Evolutionary conservation across 2,797 vertebrate species (phyloP).

Genomic region (Phalanger gymnotis): DNA sequence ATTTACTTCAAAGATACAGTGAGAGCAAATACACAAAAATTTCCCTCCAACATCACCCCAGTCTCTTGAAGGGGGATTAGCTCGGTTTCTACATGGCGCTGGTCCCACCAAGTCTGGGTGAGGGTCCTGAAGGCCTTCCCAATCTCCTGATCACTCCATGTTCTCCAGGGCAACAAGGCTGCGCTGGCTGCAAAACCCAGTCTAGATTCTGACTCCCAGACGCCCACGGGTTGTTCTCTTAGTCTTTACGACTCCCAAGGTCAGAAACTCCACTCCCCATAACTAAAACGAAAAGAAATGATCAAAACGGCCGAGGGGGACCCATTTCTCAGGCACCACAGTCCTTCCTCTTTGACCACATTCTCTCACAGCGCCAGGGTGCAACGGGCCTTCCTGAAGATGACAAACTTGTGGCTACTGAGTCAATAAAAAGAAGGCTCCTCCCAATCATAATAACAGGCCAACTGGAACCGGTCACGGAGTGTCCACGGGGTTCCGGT

Average conservation of each 20-base stretch:
- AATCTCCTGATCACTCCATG: neutral
- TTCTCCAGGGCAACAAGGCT: neutral
- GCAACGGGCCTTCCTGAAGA: neutral
- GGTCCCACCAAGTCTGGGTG: neutral
- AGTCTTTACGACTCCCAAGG: neutral
- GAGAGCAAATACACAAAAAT: neutral
- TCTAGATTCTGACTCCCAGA: neutral
- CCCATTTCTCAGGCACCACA: neutral
- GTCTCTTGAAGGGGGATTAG: neutral
- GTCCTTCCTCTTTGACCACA: neutral
- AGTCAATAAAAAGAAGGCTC: neutral
- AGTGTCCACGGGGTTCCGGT: neutral
- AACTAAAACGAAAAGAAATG: neutral
- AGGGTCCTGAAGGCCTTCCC: neutral
- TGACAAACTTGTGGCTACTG: neutral
- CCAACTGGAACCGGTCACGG: neutral
- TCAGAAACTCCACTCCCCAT: neutral
- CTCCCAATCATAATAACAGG: neutral
- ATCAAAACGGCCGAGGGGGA: neutral
- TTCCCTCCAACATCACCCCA: neutral
- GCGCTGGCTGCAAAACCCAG: neutral
- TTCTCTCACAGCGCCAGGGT: neutral
- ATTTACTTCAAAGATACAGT: neutral
- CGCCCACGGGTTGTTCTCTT: neutral
- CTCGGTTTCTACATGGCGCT: neutral